These are phyloP conservation scores for Ennomos fuscantarius DNA, from an alignment of 2,888 invertebrate genomes.

Conservation along the genomic window DNA sequence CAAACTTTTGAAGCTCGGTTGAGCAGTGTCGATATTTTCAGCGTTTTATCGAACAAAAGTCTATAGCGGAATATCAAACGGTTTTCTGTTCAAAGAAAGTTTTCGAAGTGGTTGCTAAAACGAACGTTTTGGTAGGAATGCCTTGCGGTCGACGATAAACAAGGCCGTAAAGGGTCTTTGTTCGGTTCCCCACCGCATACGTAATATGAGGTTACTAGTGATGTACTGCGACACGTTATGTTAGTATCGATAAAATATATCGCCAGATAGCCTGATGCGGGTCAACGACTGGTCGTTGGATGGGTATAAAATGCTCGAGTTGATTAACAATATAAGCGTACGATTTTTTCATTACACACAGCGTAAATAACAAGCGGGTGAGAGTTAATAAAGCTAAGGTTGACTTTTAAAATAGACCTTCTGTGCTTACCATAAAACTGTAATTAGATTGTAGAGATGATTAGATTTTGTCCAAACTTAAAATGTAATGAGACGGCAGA, in stretches of 20 bases:
- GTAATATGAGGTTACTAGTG: constrained; percentile 52
- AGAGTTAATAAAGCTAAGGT: too few species aligned
- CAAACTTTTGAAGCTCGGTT: constrained; percentile 27
- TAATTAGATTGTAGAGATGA: too few species aligned
- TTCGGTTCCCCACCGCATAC: constrained; percentile 54
- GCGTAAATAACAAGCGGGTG: not conserved
- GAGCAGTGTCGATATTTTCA: constrained; percentile 33
- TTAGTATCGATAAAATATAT: constrained; percentile 40
- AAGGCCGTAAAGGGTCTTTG: constrained; percentile 63
- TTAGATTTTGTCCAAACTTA: too few species aligned
- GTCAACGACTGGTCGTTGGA: constrained; percentile 28
- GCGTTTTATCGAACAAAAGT: constrained; percentile 36
- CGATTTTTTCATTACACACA: constrained; percentile 11
- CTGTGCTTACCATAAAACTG: too few species aligned
- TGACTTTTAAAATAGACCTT: too few species aligned
- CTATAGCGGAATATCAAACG: constrained; percentile 37
- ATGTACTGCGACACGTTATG: constrained; percentile 38
- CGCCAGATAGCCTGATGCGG: constrained; percentile 34
- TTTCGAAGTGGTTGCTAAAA: constrained; percentile 41
- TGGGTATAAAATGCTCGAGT: constrained; percentile 35
- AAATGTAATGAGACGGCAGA: too few species aligned
- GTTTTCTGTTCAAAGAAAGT: constrained; percentile 38
- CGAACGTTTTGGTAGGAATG: constrained; percentile 54
- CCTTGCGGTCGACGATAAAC: constrained; percentile 64
- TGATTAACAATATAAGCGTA: constrained; percentile 40